Base-by-base conservation (phyloP, 2,797 vertebrate species). In the Hybognathus amarus region DNA sequence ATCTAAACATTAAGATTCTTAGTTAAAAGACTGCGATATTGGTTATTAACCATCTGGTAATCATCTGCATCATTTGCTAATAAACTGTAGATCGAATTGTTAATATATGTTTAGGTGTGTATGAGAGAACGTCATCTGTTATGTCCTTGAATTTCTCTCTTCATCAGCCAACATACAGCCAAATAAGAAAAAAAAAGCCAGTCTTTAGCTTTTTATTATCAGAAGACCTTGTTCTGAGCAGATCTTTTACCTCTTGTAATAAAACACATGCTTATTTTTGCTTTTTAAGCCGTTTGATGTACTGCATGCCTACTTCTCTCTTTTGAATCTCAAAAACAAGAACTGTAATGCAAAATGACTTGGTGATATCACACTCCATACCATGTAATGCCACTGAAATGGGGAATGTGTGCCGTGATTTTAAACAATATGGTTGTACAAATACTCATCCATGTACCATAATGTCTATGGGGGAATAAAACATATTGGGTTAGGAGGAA, bases 331-430 rank as follows among this genome's bases (percentile, higher is more conserved):
- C 92, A 89, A 91, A 90, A 90, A 88, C 67, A 74, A 88, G 90
- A 93, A 93, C 90, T 89, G 89, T 93, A 91, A 94, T 92, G 89
- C 91, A 92, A 92, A 93, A 94, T 89, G 92, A 92, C 92, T 91
- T 89, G 88, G 78, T 89, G 90, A 93, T 94, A 91, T 93, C 91
- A 90, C 89, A 91, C 82, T 85, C 86, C 70, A 89, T 75, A 83
- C 13, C 2, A 27, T 52, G 79, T 71, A 18, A 80, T 76, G 33
- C 20, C 40, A 78, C 7, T 52, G 45, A 85, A 77, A 83, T 59
- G 24, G 61, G 56, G 30, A 59, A 61, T 68, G n/a, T 24, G 10
- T 30, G 56, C 74, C 12, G n/a, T 6, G 38, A 59, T n/a, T 24
- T 27, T 5, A 36, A 67, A 63, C 68, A 73, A 81, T 47, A 73